phyloP scores from a whole-genome alignment of 2,113 vertebrate species.

The Peromyscus maniculatus region DNA sequence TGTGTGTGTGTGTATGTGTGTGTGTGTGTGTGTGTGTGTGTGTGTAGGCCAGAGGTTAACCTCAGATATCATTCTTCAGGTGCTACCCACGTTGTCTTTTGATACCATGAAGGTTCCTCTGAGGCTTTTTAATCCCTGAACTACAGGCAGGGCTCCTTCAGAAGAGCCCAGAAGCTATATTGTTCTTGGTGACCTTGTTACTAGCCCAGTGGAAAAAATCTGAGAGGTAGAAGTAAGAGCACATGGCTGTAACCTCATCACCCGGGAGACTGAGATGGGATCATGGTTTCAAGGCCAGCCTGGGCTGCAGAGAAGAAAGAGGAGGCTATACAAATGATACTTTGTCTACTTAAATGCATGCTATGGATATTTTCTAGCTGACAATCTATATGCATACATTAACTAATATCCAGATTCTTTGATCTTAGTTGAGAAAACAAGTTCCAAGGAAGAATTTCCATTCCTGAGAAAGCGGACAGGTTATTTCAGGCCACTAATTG shows the following conservation, averaged over 20 bases:
- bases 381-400: not conserved
- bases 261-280: no score
- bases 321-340: not conserved
- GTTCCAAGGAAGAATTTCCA: conserved; percentile 21
- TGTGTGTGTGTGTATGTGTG: not conserved
- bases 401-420: not conserved
- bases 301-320: not conserved
- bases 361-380: not conserved
- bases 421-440: conserved; percentile 30
- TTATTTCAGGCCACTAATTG: not conserved
- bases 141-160: not conserved
- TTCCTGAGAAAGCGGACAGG: conserved; percentile 8
- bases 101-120: not conserved
- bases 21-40: not conserved
- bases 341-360: not conserved
- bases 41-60: not conserved
- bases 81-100: not conserved
- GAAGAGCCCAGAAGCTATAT: not conserved
- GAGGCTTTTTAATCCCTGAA: not conserved
- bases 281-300: not conserved
- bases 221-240: not conserved
- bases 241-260: not conserved
- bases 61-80: not conserved
- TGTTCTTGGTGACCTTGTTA: not conserved
- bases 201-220: not conserved